Base-by-base conservation (phyloP, 1,140 invertebrate genomes). In the Piezodorus guildinii region DNA sequence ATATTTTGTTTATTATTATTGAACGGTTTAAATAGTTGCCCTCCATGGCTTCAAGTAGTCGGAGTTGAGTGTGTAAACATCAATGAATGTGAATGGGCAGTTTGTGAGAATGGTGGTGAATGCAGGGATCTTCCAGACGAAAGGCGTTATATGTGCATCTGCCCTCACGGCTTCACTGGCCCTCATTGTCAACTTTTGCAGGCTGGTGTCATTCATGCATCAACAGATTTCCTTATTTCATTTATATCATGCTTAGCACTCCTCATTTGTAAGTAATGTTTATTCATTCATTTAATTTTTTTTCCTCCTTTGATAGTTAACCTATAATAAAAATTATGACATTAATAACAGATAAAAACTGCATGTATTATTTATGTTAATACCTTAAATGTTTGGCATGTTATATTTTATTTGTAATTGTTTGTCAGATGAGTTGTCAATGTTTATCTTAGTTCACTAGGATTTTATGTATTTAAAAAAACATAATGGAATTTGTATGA, bases 221-320 rank as follows among this genome's bases (percentile, higher is more conserved):
- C 86, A 60, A 82, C 83, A 73, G 87, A 89, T 80, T 91, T 90
- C 79, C 85, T 90, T 77, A 85, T 90, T 75, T 85, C 86, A 72
- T 79, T 89, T 74, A 80, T 87, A 72, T 78, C 84, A 74, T 88
- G 86, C 79, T 78, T 87, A 69, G 81, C 86, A 74, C 77, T 84
- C 70, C 78, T 89, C 73, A 79, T 89, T 77, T 80, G 87, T 90
- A 83, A 86, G 86, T 81, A 74, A 49, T 65, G 15, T 67, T 63
- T 52, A 44, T 62, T 66, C 3, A 39, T 10, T 10, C 12, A 39
- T 39, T 4, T 39, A 30, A 4, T 30, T 30, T 30, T 39, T 39
- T 39, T 5, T 10, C 27, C 8, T 30, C 27, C 27, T 30, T 8
- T 4, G 27, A 30, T 8, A 30, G 8, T 30, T 30, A 8, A 3